A percentile compares a stretch with the other conserved stretches of the same genome.
These are phyloP conservation scores for Macrophya alboannulata DNA, from an alignment of 2,888 invertebrate genomes.

Conservation along the genomic window DNA sequence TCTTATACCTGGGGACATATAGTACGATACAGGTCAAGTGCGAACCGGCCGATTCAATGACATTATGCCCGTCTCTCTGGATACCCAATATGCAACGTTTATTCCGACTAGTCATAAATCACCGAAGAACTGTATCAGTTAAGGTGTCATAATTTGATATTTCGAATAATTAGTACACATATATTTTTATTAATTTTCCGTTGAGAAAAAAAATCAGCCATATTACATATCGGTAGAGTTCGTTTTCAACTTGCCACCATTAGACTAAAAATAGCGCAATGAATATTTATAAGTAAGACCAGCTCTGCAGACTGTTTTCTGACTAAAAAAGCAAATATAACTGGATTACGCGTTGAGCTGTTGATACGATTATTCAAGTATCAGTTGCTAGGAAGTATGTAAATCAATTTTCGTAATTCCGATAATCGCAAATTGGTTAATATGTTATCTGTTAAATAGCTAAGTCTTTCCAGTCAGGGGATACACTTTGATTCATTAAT, in stretches of 20 bases:
- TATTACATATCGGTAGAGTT: background rate
- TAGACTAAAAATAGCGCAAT: slow-evolving; percentile 6
- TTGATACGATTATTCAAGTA: slow-evolving; percentile 5
- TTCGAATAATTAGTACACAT: background rate
- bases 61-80: background rate
- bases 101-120: background rate
- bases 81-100: background rate
- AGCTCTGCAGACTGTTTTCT: background rate
- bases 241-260: background rate
- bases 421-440: background rate
- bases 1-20: background rate
- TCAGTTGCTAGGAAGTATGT: background rate
- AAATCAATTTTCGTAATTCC: background rate
- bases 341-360: background rate
- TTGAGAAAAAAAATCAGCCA: background rate
- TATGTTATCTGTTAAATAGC: background rate
- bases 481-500: background rate
- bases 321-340: background rate
- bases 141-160: background rate
- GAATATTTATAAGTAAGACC: background rate
- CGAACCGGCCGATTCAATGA: slow-evolving; percentile 15
- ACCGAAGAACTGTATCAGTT: background rate
- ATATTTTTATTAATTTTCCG: background rate
- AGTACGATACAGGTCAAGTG: slow-evolving; percentile 45
- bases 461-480: background rate